These are phyloP conservation scores for Leucophenga montana DNA, from an alignment of 2,888 invertebrate species.

Conservation along the genomic window DNA sequence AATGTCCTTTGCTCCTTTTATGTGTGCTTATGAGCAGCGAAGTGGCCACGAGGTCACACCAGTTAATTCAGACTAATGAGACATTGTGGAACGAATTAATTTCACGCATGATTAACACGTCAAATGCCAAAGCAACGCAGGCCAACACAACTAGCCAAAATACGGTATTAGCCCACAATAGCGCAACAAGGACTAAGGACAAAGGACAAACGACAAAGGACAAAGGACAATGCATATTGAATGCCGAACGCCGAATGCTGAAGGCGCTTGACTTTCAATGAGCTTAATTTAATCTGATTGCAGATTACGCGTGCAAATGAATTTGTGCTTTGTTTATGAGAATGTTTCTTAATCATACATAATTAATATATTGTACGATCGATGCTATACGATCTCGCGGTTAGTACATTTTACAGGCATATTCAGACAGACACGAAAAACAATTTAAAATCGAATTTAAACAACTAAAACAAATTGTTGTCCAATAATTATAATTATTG, in stretches of 20 bases:
- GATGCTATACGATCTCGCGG: too few species aligned
- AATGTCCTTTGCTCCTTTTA: conserved; percentile 1
- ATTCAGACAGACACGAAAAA: too few species aligned
- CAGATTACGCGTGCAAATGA: too few species aligned
- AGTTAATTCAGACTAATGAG: conserved; percentile 69
- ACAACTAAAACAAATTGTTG: too few species aligned
- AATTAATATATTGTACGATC: too few species aligned
- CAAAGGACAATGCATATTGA: too few species aligned
- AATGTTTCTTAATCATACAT: too few species aligned
- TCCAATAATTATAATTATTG: too few species aligned
- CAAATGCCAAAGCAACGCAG: conserved; percentile 50
- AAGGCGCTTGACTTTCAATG: neutral
- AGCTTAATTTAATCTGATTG: too few species aligned
- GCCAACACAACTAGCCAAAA: neutral
- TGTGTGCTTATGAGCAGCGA: conserved; percentile 13
- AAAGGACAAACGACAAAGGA: neutral
- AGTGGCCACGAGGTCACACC: conserved; percentile 54
- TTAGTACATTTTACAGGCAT: too few species aligned
- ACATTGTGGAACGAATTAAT: conserved; percentile 68
- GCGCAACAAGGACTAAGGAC: neutral
- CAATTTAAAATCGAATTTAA: too few species aligned
- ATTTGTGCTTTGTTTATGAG: too few species aligned
- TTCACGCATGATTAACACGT: conserved; percentile 70
- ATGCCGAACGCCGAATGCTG: neutral
- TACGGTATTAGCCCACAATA: neutral